phyloP scores from a whole-genome alignment of 2,888 invertebrate species.

The Cryptus viduatorius region DNA sequence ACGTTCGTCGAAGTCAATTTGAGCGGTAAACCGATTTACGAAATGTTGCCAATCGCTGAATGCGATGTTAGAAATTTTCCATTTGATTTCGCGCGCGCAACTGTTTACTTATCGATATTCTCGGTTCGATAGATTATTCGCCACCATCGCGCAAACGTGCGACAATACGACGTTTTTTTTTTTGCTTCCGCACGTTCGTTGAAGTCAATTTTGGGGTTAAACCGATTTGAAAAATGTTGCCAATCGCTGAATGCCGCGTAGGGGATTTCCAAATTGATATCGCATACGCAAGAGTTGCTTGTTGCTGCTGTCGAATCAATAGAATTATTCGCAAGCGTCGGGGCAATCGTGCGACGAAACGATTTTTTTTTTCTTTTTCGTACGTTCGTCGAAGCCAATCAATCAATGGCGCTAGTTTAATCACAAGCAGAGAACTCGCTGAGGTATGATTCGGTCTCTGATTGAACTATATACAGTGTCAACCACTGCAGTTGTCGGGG shows the following conservation, averaged over 20 bases:
- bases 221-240: neutral
- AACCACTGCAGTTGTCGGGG: neutral
- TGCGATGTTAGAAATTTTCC: neutral
- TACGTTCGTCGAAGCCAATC: neutral
- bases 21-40: neutral
- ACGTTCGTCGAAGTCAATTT: neutral
- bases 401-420: conserved; percentile 5
- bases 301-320: too few relatives aligned
- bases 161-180: too few relatives aligned
- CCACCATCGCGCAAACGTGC: neutral
- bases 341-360: too few relatives aligned
- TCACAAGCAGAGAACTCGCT: neutral
- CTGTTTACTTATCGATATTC: neutral
- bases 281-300: too few relatives aligned
- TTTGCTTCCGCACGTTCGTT: too few relatives aligned
- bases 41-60: neutral
- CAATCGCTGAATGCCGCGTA: neutral
- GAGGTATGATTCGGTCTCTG: conserved; percentile 16
- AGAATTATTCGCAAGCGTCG: too few relatives aligned
- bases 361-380: neutral
- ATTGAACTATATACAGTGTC: neutral
- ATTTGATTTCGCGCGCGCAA: too few relatives aligned
- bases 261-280: neutral
- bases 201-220: neutral
- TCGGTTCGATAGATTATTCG: neutral